These are phyloP conservation scores for Diaphora mendica DNA, from an alignment of 2,888 invertebrate species.

Conservation along the genomic window DNA sequence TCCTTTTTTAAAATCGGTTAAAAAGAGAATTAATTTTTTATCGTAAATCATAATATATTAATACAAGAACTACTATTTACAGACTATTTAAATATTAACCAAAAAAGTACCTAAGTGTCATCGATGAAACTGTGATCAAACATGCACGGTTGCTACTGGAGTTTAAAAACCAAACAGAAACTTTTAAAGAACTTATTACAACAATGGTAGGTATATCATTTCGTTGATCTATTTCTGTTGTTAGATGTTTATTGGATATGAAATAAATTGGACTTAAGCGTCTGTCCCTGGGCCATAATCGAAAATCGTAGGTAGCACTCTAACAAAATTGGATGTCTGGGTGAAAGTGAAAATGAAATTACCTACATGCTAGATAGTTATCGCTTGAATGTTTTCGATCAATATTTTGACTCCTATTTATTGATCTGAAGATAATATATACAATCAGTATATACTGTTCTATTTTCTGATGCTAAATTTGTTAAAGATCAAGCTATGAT, in stretches of 20 bases:
- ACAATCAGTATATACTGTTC: neutral
- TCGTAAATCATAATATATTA: neutral
- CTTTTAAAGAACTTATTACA: neutral
- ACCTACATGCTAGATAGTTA: conserved; percentile 5
- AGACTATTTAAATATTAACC: neutral
- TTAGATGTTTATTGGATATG: conserved; percentile 17
- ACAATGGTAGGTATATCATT: conserved; percentile 6
- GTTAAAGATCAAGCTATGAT: too few relatives aligned
- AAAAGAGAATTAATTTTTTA: neutral
- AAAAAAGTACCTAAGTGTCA: neutral
- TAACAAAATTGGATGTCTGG: conserved; percentile 32
- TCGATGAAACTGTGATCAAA: neutral
- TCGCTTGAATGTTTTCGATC: neutral
- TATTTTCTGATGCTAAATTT: too few relatives aligned
- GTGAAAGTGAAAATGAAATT: conserved; percentile 22
- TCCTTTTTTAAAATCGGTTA: too few relatives aligned
- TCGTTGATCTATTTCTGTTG: conserved; percentile 11
- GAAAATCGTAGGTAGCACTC: conserved; percentile 35
- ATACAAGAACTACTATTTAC: neutral
- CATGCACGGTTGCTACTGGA: neutral
- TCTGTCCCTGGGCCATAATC: conserved; percentile 20
- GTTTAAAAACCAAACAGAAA: neutral
- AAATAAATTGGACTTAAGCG: conserved; percentile 16
- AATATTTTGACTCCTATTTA: neutral
- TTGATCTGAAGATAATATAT: neutral